phyloP scores from a whole-genome alignment of 1,140 invertebrate genomes.

The Drosophila nasuta region DNA sequence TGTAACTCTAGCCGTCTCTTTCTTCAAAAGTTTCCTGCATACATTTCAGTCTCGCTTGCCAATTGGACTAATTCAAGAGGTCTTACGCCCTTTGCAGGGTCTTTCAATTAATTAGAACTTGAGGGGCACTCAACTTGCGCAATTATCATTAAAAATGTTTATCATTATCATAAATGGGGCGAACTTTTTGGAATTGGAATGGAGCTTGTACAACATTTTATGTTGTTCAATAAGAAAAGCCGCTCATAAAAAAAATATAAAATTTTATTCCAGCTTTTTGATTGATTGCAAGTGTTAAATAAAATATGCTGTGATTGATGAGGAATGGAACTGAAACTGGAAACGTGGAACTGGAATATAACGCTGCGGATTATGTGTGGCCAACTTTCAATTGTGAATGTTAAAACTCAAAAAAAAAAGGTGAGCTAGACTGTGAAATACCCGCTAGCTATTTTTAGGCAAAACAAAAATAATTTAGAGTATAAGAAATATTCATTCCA shows the following conservation, averaged over 20 bases:
- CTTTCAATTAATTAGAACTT: constrained; percentile 44
- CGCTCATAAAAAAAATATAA: constrained; percentile 11
- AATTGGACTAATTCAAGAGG: constrained; percentile 22
- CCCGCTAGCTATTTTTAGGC: too few relatives aligned
- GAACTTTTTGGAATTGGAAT: too few relatives aligned
- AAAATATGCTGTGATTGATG: constrained; percentile 55
- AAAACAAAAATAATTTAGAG: too few relatives aligned
- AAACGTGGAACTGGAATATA: constrained; percentile 27
- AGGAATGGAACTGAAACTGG: constrained; percentile 10
- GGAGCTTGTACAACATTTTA: constrained; percentile 3
- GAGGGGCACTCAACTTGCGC: constrained; percentile 5
- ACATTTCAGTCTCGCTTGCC: constrained; percentile 20
- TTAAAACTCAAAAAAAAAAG: constrained; percentile 19
- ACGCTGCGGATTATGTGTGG: constrained; percentile 33
- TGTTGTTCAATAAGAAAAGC: constrained; percentile 17
- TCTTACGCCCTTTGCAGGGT: constrained; percentile 27
- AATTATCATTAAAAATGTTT: constrained; percentile 44
- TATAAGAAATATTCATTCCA: too few relatives aligned
- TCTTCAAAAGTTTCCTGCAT: background rate
- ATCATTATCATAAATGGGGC: constrained; percentile 32
- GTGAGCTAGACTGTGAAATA: too few relatives aligned
- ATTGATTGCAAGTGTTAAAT: constrained; percentile 40
- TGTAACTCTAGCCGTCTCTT: background rate
- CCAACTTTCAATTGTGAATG: constrained; percentile 50
- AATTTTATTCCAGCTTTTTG: constrained; percentile 37